phyloP scores from a whole-genome alignment of 2,113 vertebrate species.

The Pseudonaja textilis region DNA sequence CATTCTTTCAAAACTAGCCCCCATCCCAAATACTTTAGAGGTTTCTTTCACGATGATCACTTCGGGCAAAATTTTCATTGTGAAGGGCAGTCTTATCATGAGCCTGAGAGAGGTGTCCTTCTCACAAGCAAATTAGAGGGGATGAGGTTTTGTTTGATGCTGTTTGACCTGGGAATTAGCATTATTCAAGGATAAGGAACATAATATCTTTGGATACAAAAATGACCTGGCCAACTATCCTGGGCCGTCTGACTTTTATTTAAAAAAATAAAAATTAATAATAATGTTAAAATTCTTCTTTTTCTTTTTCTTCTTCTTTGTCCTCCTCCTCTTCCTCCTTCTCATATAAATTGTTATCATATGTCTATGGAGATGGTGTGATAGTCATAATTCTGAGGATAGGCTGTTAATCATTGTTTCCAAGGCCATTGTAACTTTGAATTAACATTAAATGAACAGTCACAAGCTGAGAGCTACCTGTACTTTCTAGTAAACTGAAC shows the following conservation, averaged over 20 bases:
- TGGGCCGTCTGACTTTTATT: neutral
- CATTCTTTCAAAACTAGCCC: slow-evolving; percentile 15
- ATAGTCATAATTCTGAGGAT: neutral
- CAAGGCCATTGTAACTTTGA: neutral
- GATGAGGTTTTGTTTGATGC: neutral
- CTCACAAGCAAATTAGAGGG: neutral
- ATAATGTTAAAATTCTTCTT: neutral
- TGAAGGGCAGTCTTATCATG: neutral
- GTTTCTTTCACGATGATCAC: neutral
- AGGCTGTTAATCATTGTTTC: neutral
- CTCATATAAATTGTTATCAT: neutral
- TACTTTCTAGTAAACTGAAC: neutral
- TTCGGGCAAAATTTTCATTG: neutral
- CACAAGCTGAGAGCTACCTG: neutral
- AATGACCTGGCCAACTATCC: neutral
- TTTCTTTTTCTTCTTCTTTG: neutral
- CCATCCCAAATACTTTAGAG: neutral
- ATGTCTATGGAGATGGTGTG: neutral
- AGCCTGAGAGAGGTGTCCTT: neutral
- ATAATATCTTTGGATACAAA: neutral
- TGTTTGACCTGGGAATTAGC: neutral
- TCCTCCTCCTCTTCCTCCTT: no score
- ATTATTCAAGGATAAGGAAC: neutral
- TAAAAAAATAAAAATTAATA: neutral
- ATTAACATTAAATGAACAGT: neutral